Evolutionary conservation across 2,113 vertebrate species (phyloP), one percentile per base, ranked within the genome.

Genomic region (Phainopepla nitens): DNA sequence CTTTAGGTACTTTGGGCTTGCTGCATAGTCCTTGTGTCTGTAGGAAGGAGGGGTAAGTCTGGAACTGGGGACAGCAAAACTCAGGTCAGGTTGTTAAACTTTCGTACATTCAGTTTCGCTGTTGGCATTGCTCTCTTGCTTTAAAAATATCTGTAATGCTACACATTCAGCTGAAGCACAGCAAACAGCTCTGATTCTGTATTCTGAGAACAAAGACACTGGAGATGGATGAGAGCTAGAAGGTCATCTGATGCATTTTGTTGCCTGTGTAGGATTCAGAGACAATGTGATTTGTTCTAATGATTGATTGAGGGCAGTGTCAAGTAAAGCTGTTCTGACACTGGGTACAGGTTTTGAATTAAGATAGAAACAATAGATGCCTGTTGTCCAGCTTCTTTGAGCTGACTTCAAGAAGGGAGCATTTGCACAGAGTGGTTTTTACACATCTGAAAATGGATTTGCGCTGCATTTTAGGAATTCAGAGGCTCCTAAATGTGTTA

Each of bases 231-330:
- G 4, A 65, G 64, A 87, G 28, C 88, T 80, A 56, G 51, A 47
- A 51, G 85, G 60, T 90, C 71, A 92, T 86, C 82, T 92, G 85
- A 70, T 92, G 73, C 7, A 4, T 82, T 94, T 78, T 53, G 29
- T 75, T 95, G 62, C 50, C 29, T 58, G 16, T 61, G 31, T 39
- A 47, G 91, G 57, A 42, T 58, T 94, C 58, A 80, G 61, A 69
- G 47, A 53, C 53, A 87, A 57, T 66, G 36, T 57, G 18, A 50
- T 82, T 91, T 94, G 44, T 80, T 73, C 11, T 44, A 61, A 61
- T 68, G 86, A 64, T 45, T 68, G 78, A 53, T 56, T 41, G 77
- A 68, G 29, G n/a, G 14, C 57, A 41, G 35, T 2, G 7, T 84
- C 78, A 79, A 87, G 73, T 66, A 76, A 79, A 81, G 35, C 65